Evolutionary conservation across 1,140 invertebrate species (phyloP).

Genomic region (Meloidogyne floridensis): DNA sequence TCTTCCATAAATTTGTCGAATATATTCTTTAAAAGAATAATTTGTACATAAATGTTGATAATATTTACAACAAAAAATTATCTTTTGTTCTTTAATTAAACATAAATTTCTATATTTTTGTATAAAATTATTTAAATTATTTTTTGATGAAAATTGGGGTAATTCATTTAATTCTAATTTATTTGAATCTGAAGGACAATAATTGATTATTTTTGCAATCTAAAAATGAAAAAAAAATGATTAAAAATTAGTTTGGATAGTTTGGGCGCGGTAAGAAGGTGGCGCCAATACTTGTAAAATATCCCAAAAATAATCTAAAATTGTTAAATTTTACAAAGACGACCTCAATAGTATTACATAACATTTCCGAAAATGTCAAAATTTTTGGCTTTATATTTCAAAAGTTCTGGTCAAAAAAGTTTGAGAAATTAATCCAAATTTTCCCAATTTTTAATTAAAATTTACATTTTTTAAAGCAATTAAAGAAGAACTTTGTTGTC

Average conservation of each 20-base stretch:
- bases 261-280: too few relatives aligned
- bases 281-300: not conserved
- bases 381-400: too few relatives aligned
- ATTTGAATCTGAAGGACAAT: slow-evolving; percentile 23
- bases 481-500: not conserved
- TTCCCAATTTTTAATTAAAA: too few relatives aligned
- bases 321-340: too few relatives aligned
- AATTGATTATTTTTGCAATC: slow-evolving; percentile 22
- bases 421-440: too few relatives aligned
- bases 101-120: slow-evolving; percentile 11
- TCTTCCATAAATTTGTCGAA: not conserved
- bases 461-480: slow-evolving; percentile 30
- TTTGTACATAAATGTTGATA: not conserved
- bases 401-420: too few relatives aligned
- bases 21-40: not conserved
- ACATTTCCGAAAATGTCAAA: too few relatives aligned
- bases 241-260: too few relatives aligned
- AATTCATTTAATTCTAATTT: not conserved
- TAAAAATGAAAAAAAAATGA: too few relatives aligned
- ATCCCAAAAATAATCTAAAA: too few relatives aligned
- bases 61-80: not conserved
- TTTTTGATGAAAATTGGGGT: slow-evolving; percentile 2
- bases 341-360: too few relatives aligned
- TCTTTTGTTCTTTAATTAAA: not conserved
- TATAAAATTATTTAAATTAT: slow-evolving; percentile 9